phyloP scores from a whole-genome alignment of 2,797 vertebrate species.

The Sebastolobus altivelis region DNA sequence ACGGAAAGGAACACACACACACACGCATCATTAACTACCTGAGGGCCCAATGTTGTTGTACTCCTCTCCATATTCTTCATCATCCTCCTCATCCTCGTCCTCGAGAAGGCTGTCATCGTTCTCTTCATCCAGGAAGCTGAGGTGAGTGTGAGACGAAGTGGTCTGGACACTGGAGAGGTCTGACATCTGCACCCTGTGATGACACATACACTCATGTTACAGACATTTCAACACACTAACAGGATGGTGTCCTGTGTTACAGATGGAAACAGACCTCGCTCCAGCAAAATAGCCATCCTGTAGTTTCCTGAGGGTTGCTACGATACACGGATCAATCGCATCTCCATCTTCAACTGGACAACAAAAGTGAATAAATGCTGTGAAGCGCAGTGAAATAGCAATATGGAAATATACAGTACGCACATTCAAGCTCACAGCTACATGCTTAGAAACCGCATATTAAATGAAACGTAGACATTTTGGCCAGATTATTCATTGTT shows the following conservation, averaged over 20 bases:
- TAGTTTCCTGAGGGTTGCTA: constrained; percentile 94
- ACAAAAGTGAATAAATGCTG: constrained; percentile 25
- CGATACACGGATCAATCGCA: constrained; percentile 92
- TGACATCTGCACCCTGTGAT: constrained; percentile 92
- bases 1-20: neutral
- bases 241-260: neutral
- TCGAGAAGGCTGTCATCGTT: constrained; percentile 89
- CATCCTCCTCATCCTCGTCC: constrained; percentile 73
- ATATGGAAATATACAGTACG: neutral
- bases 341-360: constrained; percentile 91
- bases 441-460: neutral
- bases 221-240: neutral
- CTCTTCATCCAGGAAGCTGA: constrained; percentile 95
- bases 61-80: constrained; percentile 69
- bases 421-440: neutral
- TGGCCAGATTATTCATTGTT: neutral
- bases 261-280: constrained; percentile 86
- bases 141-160: constrained; percentile 94
- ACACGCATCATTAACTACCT: constrained; percentile 52
- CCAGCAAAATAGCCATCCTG: constrained; percentile 98
- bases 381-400: neutral
- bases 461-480: neutral
- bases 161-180: constrained; percentile 93
- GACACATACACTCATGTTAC: neutral
- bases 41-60: constrained; percentile 48